Conservation (phyloP, 2,888 invertebrate species). For the Polymixis flavicincta region DNA sequence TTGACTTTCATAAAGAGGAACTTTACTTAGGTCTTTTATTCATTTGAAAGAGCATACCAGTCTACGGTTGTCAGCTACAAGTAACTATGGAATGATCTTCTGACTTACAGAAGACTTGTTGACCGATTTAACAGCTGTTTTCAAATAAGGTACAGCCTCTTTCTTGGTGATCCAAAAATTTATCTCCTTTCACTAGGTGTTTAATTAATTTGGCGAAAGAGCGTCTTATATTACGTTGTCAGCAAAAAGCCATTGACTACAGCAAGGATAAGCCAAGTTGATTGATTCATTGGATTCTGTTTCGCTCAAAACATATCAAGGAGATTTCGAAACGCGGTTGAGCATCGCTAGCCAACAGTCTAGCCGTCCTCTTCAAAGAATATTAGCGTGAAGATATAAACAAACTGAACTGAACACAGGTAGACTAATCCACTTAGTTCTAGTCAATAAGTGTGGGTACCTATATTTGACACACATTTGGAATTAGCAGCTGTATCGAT, state of each 20-base stretch:
- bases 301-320: not conserved
- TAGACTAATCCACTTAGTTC: conserved; percentile 44
- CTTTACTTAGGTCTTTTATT: no score
- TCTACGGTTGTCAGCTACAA: no score
- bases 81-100: no score
- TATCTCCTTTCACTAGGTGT: not conserved
- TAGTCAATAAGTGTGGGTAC: conserved; percentile 4
- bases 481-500: conserved; percentile 47
- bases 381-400: conserved; percentile 22
- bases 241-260: not conserved
- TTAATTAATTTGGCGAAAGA: not conserved
- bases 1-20: no score
- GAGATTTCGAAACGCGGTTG: not conserved
- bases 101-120: not conserved
- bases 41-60: no score
- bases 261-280: not conserved
- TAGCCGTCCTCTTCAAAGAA: not conserved
- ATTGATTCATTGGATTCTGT: not conserved
- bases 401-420: not conserved
- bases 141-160: not conserved
- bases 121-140: no score
- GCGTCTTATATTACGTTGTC: not conserved
- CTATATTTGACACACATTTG: conserved; percentile 49
- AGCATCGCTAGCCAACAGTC: not conserved
- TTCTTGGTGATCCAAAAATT: not conserved